phyloP scores from a whole-genome alignment of 2,888 invertebrate species.

The Keiferia lycopersicella region DNA sequence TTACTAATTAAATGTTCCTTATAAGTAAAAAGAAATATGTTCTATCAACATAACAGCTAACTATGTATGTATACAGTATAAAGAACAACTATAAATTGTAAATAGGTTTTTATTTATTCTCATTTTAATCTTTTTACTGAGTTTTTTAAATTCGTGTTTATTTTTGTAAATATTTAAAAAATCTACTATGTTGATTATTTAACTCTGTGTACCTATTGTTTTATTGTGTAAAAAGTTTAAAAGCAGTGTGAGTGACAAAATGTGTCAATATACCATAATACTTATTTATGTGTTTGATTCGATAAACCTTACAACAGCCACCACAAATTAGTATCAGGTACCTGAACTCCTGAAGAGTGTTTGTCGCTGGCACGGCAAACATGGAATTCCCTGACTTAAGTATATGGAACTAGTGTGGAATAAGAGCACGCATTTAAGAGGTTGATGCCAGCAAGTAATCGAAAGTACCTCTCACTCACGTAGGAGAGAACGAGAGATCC shows the following conservation, averaged over 20 bases:
- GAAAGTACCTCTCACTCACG: no score
- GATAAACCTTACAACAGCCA: no score
- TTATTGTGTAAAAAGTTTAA: conserved; percentile 77
- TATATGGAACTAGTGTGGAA: no score
- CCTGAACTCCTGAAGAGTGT: no score
- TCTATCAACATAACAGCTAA: not conserved
- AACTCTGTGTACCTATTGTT: conserved; percentile 66
- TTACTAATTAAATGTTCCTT: conserved; percentile 26
- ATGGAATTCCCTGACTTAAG: no score
- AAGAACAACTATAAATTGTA: conserved; percentile 17
- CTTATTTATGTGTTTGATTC: conserved; percentile 43
- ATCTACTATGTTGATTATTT: conserved; percentile 74
- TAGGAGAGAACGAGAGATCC: no score
- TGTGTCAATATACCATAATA: conserved; percentile 78
- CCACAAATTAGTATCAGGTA: no score
- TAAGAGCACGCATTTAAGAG: no score
- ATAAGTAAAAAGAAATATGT: conserved; percentile 11
- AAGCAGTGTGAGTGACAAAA: conserved; percentile 75
- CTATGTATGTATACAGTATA: not conserved
- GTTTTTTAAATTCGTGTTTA: conserved; percentile 55
- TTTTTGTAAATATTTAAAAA: conserved; percentile 68
- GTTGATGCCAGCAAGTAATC: no score
- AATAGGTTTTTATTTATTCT: conserved; percentile 17
- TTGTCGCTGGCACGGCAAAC: no score
- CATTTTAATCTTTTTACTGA: conserved; percentile 7